Evolutionary conservation across 2,888 invertebrate species (phyloP).

Genomic region (Nineta flava): DNA sequence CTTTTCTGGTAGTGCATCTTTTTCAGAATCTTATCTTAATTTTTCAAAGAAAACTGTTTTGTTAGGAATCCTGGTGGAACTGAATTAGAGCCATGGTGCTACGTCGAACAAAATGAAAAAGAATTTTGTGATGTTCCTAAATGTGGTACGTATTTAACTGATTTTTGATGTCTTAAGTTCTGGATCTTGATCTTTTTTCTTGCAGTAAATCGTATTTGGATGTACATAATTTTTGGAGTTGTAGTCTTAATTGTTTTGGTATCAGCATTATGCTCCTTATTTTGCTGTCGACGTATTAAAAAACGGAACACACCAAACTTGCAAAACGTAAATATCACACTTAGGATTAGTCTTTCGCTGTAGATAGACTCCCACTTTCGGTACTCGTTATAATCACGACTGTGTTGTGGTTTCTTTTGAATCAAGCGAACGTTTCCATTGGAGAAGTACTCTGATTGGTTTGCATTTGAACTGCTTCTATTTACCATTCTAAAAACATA

Average conservation of each 20-base stretch:
- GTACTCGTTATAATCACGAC: too few species aligned
- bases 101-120: slow-evolving; percentile 53
- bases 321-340: slow-evolving; percentile 34
- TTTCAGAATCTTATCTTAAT: too few species aligned
- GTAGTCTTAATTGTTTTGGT: slow-evolving; percentile 35
- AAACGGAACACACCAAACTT: slow-evolving; percentile 41
- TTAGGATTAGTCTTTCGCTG: background rate
- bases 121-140: slow-evolving; percentile 77
- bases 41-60: too few species aligned
- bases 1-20: too few species aligned
- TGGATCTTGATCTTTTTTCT: slow-evolving; percentile 13
- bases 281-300: slow-evolving; percentile 42
- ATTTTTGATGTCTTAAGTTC: background rate
- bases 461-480: too few species aligned
- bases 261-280: slow-evolving; percentile 37
- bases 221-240: slow-evolving; percentile 57
- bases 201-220: slow-evolving; percentile 63
- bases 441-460: too few species aligned
- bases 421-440: too few species aligned
- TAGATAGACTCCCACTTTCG: too few species aligned
- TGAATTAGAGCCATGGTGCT: slow-evolving; percentile 82
- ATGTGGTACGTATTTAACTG: slow-evolving; percentile 40
- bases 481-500: too few species aligned
- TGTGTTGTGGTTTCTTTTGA: too few species aligned
- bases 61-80: slow-evolving; percentile 71